These are phyloP conservation scores for Cotesia typhae DNA, from an alignment of 1,140 invertebrate species.

Conservation along the genomic window DNA sequence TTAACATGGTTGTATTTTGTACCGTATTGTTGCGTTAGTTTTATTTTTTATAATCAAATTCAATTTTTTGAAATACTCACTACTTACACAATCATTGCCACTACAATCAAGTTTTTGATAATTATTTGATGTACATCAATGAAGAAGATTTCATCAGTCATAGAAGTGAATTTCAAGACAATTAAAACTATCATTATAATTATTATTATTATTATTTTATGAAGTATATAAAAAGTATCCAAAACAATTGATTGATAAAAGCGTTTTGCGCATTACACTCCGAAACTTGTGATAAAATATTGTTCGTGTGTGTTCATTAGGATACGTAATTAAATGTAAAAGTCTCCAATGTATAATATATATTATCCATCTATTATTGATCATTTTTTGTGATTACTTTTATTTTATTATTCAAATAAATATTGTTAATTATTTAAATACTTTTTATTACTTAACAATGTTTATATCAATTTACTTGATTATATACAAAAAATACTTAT, in stretches of 20 bases:
- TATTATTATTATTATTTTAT: not conserved
- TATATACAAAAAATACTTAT: too few relatives aligned
- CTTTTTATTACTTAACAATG: too few relatives aligned
- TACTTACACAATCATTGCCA: constrained; percentile 9
- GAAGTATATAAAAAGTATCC: not conserved
- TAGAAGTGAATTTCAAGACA: not conserved
- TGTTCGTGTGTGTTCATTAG: constrained; percentile 38
- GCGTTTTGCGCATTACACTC: constrained; percentile 16
- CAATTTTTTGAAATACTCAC: not conserved
- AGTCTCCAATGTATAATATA: not conserved
- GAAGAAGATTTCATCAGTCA: too few relatives aligned
- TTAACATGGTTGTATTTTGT: constrained; percentile 58
- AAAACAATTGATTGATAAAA: constrained; percentile 2
- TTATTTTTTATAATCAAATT: constrained; percentile 14
- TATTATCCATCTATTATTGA: too few relatives aligned
- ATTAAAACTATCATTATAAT: not conserved
- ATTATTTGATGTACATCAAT: too few relatives aligned
- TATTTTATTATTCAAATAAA: too few relatives aligned
- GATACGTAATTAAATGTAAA: constrained; percentile 12
- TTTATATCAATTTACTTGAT: too few relatives aligned
- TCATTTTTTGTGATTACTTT: too few relatives aligned
- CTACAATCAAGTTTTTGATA: too few relatives aligned
- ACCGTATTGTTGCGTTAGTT: constrained; percentile 52
- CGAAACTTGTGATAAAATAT: constrained; percentile 39
- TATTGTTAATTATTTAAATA: too few relatives aligned